Evolutionary conservation across 2,888 invertebrate species (phyloP), one percentile per base, ranked within the genome.

Genomic region (Girardia tigrina): DNA sequence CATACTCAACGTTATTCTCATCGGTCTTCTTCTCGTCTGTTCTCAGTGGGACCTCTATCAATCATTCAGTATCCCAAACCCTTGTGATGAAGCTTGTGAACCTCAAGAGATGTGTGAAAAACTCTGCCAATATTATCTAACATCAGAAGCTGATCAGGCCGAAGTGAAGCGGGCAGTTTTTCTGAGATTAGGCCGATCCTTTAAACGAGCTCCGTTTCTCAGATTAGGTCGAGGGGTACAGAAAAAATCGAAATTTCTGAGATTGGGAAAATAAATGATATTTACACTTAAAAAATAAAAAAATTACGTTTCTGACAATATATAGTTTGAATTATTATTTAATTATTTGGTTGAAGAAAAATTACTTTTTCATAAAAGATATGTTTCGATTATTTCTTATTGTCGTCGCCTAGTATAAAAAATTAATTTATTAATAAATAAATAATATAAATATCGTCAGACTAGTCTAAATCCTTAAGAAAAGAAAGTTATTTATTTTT

Each of bases 91-190:
- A 16, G 2, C 23, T n/a, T 56, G 56, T 16, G 56, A 56, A 56
- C 56, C 56, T 56, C 56, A 56, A n/a, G 23, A 56, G n/a, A 6
- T 56, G 56, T 56, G 56, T n/a, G 56, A 56, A 20, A 56, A 56
- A 56, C 56, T 56, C n/a, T 56, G 56, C 56, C 23, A n/a, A 4
- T 20, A 2, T n/a, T 56, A 56, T n/a, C 56, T 20, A n/a, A 56
- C n/a, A 20, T 56, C 56, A 56, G 56, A 56, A 20, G 4, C n/a
- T 2, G 56, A 56, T 20, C 56, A 56, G 20, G 56, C n/a, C n/a
- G 56, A 56, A 56, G 56, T 23, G 6, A 56, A 56, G n/a, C 56
- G 56, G 23, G 56, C 56, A 8, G n/a, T 56, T 8, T 56, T 56
- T 56, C n/a, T 56, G 23, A 4, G 56, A 4, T 16, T 56, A 23